phyloP scores from a whole-genome alignment of 2,113 vertebrate genomes.

The Tauraco erythrolophus region DNA sequence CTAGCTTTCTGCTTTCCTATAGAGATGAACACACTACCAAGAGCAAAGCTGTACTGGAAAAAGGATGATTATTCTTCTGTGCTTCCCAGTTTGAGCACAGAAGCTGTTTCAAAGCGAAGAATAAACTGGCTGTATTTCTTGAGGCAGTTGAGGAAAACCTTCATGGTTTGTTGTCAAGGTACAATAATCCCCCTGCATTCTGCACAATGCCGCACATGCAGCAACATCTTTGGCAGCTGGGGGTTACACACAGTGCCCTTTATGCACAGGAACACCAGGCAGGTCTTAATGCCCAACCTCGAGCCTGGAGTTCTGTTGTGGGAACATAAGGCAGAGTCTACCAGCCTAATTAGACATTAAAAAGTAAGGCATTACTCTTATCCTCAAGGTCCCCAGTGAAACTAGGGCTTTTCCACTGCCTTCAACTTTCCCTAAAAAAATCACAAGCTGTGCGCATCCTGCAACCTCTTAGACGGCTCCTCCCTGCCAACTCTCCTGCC shows the following conservation, averaged over 20 bases:
- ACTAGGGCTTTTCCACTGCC: background rate
- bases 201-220: background rate
- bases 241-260: background rate
- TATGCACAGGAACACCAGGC: constrained; percentile 10
- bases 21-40: background rate
- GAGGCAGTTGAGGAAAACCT: constrained; percentile 37
- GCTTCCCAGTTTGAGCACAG: background rate
- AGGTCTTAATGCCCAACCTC: background rate
- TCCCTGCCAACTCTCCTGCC: background rate
- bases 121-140: background rate
- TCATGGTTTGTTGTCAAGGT: background rate
- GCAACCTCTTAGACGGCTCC: background rate
- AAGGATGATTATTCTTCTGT: background rate
- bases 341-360: background rate
- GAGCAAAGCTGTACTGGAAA: background rate
- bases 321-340: background rate
- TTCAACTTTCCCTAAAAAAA: background rate
- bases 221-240: constrained; percentile 13
- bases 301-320: background rate
- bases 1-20: background rate
- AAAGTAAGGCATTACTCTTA: background rate
- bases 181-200: constrained; percentile 20
- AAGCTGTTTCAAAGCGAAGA: constrained; percentile 8
- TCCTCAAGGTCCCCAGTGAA: background rate
- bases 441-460: background rate